Percentiles rank a stretch among this genome's conserved stretches.
Conservation (phyloP, 2,888 invertebrate species). For the Macaria notata region DNA sequence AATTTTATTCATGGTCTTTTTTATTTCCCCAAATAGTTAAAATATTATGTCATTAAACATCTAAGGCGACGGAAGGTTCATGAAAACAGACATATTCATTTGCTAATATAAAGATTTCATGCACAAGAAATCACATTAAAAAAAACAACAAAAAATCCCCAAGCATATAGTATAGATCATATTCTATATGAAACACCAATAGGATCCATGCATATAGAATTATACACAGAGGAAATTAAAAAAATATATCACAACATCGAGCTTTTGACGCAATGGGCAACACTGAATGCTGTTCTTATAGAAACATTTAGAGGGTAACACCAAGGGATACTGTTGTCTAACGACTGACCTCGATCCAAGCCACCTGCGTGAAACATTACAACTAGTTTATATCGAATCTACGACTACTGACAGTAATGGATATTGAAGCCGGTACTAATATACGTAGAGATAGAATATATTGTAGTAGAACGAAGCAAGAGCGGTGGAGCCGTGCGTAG, state of each 20-base stretch:
- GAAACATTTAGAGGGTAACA: constrained; percentile 44
- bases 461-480: neutral
- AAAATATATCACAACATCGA: constrained; percentile 18
- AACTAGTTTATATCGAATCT: constrained; percentile 42
- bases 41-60: too few relatives aligned
- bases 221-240: constrained; percentile 10
- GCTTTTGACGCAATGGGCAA: constrained; percentile 2
- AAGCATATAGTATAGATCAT: neutral
- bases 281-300: constrained; percentile 40
- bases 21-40: too few relatives aligned
- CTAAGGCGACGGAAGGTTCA: too few relatives aligned
- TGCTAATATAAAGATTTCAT: neutral
- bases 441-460: neutral
- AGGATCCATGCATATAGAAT: constrained; percentile 10
- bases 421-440: neutral
- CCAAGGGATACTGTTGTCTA: constrained; percentile 47
- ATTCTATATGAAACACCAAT: constrained; percentile 4
- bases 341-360: constrained; percentile 85
- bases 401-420: constrained; percentile 12
- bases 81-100: neutral
- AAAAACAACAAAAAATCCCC: constrained; percentile 8
- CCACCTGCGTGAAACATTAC: constrained; percentile 79
- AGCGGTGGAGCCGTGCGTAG: neutral
- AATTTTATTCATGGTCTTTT: too few relatives aligned
- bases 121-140: neutral